Evolutionary conservation across 2,797 vertebrate genomes (phyloP).

Genomic region (Fringilla coelebs): DNA sequence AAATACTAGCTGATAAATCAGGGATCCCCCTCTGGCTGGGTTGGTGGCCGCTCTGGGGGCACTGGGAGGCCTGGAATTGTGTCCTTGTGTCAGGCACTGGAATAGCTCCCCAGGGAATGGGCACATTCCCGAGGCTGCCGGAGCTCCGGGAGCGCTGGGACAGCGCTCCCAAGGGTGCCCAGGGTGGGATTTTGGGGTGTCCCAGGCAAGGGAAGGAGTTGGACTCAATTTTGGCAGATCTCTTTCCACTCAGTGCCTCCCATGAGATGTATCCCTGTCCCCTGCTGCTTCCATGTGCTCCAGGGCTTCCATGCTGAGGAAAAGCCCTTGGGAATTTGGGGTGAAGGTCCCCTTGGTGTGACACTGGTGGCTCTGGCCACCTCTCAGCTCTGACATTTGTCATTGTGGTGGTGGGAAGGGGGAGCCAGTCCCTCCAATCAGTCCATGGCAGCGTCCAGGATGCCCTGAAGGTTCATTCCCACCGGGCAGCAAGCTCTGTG

Average conservation of each 20-base stretch:
- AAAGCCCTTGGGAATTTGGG: neutral
- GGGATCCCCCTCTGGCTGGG: neutral
- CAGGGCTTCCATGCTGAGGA: neutral
- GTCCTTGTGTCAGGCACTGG: neutral
- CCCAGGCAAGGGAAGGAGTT: neutral
- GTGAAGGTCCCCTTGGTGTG: neutral
- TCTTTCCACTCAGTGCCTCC: neutral
- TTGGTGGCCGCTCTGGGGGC: neutral
- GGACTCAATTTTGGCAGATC: accelerated
- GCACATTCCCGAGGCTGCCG: accelerated
- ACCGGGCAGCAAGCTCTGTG: neutral
- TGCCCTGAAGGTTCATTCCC: neutral
- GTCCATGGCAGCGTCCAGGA: neutral
- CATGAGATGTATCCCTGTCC: neutral
- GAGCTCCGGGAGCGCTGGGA: neutral
- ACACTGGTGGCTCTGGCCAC: neutral
- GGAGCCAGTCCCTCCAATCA: neutral
- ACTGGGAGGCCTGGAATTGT: neutral
- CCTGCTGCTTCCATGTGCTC: accelerated
- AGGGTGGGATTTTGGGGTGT: neutral
- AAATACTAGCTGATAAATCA: neutral
- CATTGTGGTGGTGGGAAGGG: neutral
- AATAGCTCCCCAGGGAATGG: neutral
- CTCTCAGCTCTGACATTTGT: neutral
- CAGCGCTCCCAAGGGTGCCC: accelerated